Evolutionary conservation across 2,797 vertebrate species (phyloP).

Genomic region (Enteromius paludinosus): DNA sequence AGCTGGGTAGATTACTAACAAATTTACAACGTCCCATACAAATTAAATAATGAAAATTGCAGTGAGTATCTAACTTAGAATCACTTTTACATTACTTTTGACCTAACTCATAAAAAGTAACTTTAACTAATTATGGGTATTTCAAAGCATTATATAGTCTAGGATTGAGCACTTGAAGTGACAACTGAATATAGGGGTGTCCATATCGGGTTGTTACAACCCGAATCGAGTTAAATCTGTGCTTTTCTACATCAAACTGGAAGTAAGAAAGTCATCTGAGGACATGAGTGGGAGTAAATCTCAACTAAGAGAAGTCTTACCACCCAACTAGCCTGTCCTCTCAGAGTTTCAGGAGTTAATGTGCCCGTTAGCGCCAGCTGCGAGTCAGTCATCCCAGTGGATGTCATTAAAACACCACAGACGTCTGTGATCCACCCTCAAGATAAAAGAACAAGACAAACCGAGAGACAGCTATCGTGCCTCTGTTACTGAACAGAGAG

Average conservation of each 20-base stretch:
- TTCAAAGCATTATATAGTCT: not conserved
- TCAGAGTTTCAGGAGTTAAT: not conserved
- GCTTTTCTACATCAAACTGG: not conserved
- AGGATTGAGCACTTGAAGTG: not conserved
- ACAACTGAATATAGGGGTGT: not conserved
- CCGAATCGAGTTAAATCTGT: not conserved
- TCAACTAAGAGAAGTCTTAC: not conserved
- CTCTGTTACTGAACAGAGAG: not conserved
- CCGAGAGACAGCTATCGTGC: not conserved
- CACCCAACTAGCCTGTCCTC: not conserved
- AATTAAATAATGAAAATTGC: not conserved
- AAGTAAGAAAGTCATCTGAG: not conserved
- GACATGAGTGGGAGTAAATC: not conserved
- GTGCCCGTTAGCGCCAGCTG: not conserved
- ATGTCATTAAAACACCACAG: constrained; percentile 27
- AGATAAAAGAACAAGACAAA: constrained; percentile 1
- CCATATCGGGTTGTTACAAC: not conserved
- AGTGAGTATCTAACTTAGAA: not conserved
- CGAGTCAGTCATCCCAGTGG: not conserved
- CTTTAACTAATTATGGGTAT: not conserved
- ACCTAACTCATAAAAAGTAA: not conserved
- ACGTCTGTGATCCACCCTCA: not conserved
- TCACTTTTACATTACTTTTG: not conserved
- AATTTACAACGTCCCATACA: not conserved
- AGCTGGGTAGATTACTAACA: not conserved